phyloP scores from a whole-genome alignment of 1,140 invertebrate species.

The Laupala kohalensis region DNA sequence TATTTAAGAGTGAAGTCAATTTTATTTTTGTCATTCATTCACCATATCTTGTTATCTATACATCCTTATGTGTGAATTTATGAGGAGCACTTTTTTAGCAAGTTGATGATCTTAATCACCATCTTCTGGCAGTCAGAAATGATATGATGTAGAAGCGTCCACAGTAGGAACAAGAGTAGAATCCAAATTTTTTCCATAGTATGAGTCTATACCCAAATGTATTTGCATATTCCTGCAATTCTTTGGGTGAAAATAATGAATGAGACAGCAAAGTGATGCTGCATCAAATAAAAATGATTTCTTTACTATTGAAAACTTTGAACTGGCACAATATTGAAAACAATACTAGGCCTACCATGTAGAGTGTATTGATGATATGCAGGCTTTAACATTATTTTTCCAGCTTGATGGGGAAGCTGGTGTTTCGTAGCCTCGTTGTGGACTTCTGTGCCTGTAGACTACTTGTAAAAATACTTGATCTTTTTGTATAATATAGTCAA shows the following conservation, averaged over 20 bases:
- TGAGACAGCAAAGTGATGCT: not conserved
- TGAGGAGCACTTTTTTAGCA: not conserved
- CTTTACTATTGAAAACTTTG: not conserved
- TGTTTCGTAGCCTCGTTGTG: slow-evolving; percentile 10
- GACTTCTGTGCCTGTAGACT: slow-evolving; percentile 13
- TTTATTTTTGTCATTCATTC: slow-evolving; percentile 3
- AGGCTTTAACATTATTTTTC: slow-evolving; percentile 11
- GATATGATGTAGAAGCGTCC: not conserved
- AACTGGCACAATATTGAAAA: not conserved
- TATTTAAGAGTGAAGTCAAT: slow-evolving; percentile 1
- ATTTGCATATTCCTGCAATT: not conserved
- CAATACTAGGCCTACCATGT: not conserved
- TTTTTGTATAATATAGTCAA: not conserved
- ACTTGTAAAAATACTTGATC: not conserved
- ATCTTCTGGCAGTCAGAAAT: not conserved
- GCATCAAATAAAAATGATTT: not conserved
- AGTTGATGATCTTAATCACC: not conserved
- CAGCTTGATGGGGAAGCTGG: slow-evolving; percentile 7
- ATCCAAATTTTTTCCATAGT: not conserved
- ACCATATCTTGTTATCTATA: slow-evolving; percentile 2
- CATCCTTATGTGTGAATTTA: not conserved
- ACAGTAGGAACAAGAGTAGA: not conserved
- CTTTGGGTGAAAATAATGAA: not conserved
- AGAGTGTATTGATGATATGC: not conserved
- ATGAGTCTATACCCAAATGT: not conserved